Evolutionary conservation across 2,797 vertebrate species (phyloP).

Genomic region (Xenopus petersii): DNA sequence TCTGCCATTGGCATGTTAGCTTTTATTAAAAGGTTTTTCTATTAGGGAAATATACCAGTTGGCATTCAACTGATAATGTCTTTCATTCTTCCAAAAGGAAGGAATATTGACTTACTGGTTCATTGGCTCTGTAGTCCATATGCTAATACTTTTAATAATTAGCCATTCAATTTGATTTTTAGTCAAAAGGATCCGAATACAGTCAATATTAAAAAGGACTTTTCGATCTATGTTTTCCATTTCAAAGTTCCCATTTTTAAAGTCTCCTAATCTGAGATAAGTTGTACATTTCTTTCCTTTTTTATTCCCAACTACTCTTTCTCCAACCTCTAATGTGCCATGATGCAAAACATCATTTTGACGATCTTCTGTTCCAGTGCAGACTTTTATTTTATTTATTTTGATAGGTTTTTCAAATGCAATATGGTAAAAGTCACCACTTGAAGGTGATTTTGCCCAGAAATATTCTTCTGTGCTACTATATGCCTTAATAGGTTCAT

Average conservation of each 20-base stretch:
- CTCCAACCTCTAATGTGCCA: conserved; percentile 88
- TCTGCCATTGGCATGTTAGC: conserved; percentile 42
- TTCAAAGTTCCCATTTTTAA: conserved; percentile 92
- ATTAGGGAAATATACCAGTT: conserved; percentile 49
- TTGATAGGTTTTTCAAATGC: conserved; percentile 85
- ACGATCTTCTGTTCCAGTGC: conserved; percentile 88
- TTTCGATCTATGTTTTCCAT: conserved; percentile 86
- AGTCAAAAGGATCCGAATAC: conserved; percentile 89
- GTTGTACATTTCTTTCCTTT: conserved; percentile 83
- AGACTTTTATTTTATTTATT: conserved; percentile 89
- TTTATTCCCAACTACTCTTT: conserved; percentile 78
- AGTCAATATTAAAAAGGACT: conserved; percentile 88
- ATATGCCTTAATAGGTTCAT: conserved; percentile 89
- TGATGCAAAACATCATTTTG: conserved; percentile 91
- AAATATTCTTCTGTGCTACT: conserved; percentile 94
- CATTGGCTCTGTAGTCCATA: conserved; percentile 87
- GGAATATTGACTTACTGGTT: conserved; percentile 58
- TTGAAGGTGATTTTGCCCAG: conserved; percentile 90
- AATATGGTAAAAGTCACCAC: conserved; percentile 85
- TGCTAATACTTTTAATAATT: conserved; percentile 89
- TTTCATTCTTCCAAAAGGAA: conserved; percentile 26
- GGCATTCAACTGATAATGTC: conserved; percentile 41
- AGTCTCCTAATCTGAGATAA: conserved; percentile 87
- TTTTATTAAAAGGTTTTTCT: conserved; percentile 44
- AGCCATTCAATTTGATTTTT: conserved; percentile 93